These are phyloP conservation scores for Strigamia maritima DNA, from an alignment of 2,888 invertebrate genomes.

Conservation along the genomic window DNA sequence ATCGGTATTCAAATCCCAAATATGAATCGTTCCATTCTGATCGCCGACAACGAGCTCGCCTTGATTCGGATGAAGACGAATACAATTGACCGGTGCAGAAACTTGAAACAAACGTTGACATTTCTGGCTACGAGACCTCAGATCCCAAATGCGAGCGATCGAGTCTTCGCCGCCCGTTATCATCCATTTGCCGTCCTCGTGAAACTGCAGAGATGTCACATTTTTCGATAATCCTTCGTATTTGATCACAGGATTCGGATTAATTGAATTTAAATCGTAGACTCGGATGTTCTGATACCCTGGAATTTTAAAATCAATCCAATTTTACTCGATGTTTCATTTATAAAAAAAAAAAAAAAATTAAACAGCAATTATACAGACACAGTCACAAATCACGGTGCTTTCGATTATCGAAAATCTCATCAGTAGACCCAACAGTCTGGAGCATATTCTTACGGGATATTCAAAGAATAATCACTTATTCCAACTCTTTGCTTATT, in stretches of 20 bases:
- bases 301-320: too few relatives aligned
- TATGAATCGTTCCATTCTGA: conserved; percentile 87
- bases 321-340: too few relatives aligned
- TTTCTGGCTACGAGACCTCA: conserved; percentile 51
- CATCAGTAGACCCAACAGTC: too few relatives aligned
- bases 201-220: conserved; percentile 82
- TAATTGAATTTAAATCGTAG: conserved; percentile 82
- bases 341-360: too few relatives aligned
- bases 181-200: conserved; percentile 92
- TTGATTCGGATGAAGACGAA: conserved; percentile 93
- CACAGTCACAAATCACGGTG: too few relatives aligned
- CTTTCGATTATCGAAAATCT: too few relatives aligned
- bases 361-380: too few relatives aligned
- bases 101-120: conserved; percentile 89
- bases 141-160: conserved; percentile 91
- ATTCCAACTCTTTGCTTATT: too few relatives aligned
- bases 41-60: conserved; percentile 91
- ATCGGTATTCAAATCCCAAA: conserved; percentile 76
- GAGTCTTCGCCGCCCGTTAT: conserved; percentile 89
- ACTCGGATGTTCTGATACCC: conserved; percentile 93
- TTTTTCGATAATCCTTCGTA: conserved; percentile 89
- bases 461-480: too few relatives aligned
- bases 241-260: conserved; percentile 83
- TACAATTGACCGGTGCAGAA: conserved; percentile 85
- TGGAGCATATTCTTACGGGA: too few relatives aligned